These are phyloP conservation scores for Heteromurus nitidus DNA, from an alignment of 2,888 invertebrate species.

Conservation along the genomic window DNA sequence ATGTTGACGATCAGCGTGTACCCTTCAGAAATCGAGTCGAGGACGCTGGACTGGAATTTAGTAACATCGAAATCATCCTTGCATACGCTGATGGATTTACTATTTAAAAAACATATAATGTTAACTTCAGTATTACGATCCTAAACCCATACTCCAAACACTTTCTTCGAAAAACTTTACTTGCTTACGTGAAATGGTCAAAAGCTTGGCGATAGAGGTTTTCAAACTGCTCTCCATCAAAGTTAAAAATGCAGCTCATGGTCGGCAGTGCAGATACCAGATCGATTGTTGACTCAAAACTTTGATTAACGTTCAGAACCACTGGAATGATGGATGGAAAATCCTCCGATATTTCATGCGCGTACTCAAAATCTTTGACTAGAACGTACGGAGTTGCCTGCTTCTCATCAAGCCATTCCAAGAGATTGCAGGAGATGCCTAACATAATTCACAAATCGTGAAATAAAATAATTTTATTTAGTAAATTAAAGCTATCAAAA, in stretches of 20 bases:
- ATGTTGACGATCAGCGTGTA: conserved; percentile 29
- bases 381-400: conserved; percentile 22
- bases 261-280: conserved; percentile 11
- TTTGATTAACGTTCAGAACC: conserved; percentile 2
- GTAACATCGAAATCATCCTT: conserved; percentile 12
- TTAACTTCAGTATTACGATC: too few species aligned
- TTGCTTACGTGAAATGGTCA: conserved; percentile 20
- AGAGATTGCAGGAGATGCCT: background rate
- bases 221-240: conserved; percentile 42
- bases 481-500: too few species aligned
- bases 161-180: conserved; percentile 6
- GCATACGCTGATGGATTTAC: background rate
- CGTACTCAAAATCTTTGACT: conserved; percentile 36
- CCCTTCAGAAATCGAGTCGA: conserved; percentile 20
- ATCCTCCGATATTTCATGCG: conserved; percentile 7
- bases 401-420: conserved; percentile 22
- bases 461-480: too few species aligned
- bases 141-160: too few species aligned
- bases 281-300: conserved; percentile 18
- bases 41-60: background rate
- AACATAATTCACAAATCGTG: background rate
- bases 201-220: conserved; percentile 23
- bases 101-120: too few species aligned
- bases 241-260: conserved; percentile 38
- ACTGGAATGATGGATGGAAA: conserved; percentile 28